Conservation (phyloP, 2,113 vertebrate genomes). For the Strix aluco region DNA sequence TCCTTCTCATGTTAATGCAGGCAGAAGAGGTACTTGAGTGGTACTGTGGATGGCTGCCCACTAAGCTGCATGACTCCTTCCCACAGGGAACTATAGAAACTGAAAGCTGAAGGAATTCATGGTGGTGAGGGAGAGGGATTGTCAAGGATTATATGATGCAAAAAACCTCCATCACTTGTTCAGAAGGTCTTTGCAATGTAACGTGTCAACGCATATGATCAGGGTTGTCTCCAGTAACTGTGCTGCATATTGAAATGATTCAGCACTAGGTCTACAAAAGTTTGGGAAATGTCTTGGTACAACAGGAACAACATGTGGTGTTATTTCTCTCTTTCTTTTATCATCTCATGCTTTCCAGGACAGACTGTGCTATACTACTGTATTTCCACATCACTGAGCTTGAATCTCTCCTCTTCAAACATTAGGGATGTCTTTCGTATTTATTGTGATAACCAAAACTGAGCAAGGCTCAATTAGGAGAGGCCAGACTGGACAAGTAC, state of each 20-base stretch:
- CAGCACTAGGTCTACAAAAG: background rate
- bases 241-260: background rate
- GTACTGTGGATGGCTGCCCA: background rate
- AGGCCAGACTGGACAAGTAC: background rate
- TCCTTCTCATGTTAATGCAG: background rate
- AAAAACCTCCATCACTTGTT: fast-evolving
- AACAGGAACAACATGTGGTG: background rate
- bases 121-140: background rate
- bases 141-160: background rate
- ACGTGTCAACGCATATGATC: background rate
- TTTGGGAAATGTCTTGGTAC: background rate
- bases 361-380: background rate
- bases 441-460: background rate
- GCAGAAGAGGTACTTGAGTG: background rate
- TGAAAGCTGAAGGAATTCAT: background rate
- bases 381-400: background rate
- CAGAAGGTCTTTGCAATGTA: background rate
- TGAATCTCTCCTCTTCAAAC: background rate
- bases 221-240: background rate
- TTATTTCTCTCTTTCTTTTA: background rate
- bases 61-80: background rate
- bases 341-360: background rate
- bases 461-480: background rate
- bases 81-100: background rate
- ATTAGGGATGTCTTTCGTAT: background rate